Base-by-base conservation (phyloP, 2,888 invertebrate genomes). In the Drosophila paranaensis region DNA sequence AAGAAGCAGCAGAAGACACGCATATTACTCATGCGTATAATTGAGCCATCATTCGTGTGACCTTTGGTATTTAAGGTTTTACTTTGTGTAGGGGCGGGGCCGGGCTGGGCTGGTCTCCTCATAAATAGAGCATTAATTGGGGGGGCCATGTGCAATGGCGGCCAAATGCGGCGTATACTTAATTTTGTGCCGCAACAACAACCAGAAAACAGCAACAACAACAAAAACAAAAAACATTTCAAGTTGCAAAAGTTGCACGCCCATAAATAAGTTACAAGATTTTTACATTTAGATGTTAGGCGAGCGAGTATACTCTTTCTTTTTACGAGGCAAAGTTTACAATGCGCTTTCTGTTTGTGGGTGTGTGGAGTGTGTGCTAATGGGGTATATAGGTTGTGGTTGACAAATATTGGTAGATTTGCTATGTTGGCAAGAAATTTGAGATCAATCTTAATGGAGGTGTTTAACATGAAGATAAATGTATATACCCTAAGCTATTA, bases 1-100 rank as follows among this genome's bases (percentile, higher is more conserved):
- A 51, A 65, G 48, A 71, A 58, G 53, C 62, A 69, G 72, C 16
- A 45, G 30, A 53, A 71, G 16, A 51, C 60, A 70, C 65, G 68
- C 64, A 69, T 57, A 67, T 84, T 68, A 73, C 67, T 80, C 78
- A 84, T 74, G 88, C 84, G 78, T 84, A 76, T 85, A 87, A 85
- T 85, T 85, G 80, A 74, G 77, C 40, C 67, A 74, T 77, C 58
- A 37, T 9, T 45, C 33, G 35, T 66, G 25, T 68, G 81, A 83
- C 88, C 86, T 88, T 74, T 68, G 51, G 50, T 40, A 50, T 50
- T 50, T 35, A 46, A 70, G 50, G 51, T 60, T 62, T 35, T 51
- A 9, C 14, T 37, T 37, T 8, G 40, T n/a, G n/a, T 35, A 13
- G 9, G 48, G 45, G 25, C 2, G 16, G 33, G 50, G 3, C 16